Evolutionary conservation across 1,140 invertebrate species (phyloP), one percentile per base, ranked within the genome.

Genomic region (Bacillus rossius): DNA sequence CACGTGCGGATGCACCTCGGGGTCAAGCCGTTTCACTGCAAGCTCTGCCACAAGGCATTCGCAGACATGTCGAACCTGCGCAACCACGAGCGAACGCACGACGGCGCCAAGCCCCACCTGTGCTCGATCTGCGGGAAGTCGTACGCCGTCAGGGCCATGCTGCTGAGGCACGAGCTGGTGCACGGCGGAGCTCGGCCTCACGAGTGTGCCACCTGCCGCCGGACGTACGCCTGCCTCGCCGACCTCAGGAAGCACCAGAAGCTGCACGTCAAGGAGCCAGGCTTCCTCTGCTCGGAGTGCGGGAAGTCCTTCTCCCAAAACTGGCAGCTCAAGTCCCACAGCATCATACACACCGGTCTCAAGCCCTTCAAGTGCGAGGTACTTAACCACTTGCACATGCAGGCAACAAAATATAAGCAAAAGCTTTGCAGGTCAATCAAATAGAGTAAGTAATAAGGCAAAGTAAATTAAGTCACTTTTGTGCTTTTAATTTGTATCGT

Each of bases 41-140:
- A 51, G 25, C 48, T 65, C 13, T 70, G 69, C 52, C 23, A 57
- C 14, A 62, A 62, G 29, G 41, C 48, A 10, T 64, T 70, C 60
- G 61, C 65, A 14, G 55, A 66, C 16, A 62, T 65, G 43, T 64
- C 62, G 8, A 62, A 65, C 34, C 58, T 68, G 2, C 54, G 65
- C 23, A 66, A 67, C 16, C 69, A 70, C 57, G 64, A 65, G 40
- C 59, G 67, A 20, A 65, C 59, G 3, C 69, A 70, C 49, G 65
- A 65, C 1, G 79, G 79, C 52, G 75, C 77, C 60, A 79, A 80
- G 65, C 79, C 80, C 37, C 82, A 34, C 22, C n/a, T 26, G 14
- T 57, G 55, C 20, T 26, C 43, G 4, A 2, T 29, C 7, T 57
- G 55, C 40, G 22, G 38, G 10, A 25, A 42, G n/a, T 55, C 17